Evolutionary conservation across 1,140 invertebrate genomes (phyloP), one percentile per base, ranked within the genome.

Genomic region (Melanaphis sacchari): DNA sequence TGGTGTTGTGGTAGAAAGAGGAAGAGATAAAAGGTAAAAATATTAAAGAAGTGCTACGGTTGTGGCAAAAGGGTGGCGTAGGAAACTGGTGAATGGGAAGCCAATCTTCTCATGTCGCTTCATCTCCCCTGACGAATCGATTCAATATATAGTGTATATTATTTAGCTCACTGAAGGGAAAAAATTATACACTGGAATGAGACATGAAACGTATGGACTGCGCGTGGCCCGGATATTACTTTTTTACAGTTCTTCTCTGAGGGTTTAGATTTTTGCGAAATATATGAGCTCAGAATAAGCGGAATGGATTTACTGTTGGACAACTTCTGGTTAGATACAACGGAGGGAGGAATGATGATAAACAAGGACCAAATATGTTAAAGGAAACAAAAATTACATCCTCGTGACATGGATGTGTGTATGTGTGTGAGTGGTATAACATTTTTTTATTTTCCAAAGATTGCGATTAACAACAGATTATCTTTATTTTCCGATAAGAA

Each of bases 111-210:
- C 82, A 82, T 82, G 90, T 52, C 24, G 49, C n/a, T 59, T 59
- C 40, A n/a, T 66, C 40, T 46, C 41, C 41, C n/a, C 66, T 38
- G 59, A 41, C 90, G 54, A 41, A 91, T 38, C 90, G 59, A 81
- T 91, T 91, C 90, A 91, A 91, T 81, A 81, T 46, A 41, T 81
- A 43, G 54, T 81, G 41, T 84, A 92, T 92, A 92, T 84, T 92
- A 84, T 92, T 92, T 92, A 92, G 76, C 81, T 52, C 40, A 26
- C 36, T 18, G 43, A 92, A 49, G 81, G 81, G 66, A 24, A 92
- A 92, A 92, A 92, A 92, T 92, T 92, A 92, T 84, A 49, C 54
- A 52, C 91, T 46, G 91, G 91, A 92, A 92, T 92, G 91, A 81
- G 91, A 92, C 76, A 52, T 38, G 81, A 38, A 82, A 49, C 76